These are phyloP conservation scores for Cichlasoma orientale DNA, from an alignment of 2,797 vertebrate genomes.

Conservation along the genomic window DNA sequence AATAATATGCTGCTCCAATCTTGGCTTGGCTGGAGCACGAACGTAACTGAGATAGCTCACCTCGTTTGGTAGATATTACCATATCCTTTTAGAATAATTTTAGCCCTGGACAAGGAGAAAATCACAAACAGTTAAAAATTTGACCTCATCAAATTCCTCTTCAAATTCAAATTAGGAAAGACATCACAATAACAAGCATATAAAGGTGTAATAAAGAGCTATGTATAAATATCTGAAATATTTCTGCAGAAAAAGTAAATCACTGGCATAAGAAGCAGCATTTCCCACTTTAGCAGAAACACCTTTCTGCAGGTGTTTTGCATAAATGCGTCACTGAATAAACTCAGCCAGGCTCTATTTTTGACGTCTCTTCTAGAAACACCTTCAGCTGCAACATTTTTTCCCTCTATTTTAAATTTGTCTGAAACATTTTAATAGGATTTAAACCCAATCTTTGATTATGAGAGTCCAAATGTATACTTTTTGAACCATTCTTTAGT, in stretches of 20 bases:
- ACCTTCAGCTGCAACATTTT: background rate
- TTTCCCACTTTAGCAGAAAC: too few relatives aligned
- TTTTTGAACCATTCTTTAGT: background rate
- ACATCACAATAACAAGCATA: background rate
- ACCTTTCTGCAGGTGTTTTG: too few relatives aligned
- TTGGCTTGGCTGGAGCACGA: background rate
- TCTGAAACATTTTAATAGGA: background rate
- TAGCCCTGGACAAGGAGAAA: slow-evolving; percentile 70
- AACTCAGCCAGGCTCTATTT: background rate
- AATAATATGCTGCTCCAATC: background rate
- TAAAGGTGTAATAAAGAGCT: background rate
- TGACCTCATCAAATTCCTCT: background rate
- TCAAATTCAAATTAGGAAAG: background rate
- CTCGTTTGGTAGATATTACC: slow-evolving; percentile 70
- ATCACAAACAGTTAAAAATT: background rate
- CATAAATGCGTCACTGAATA: background rate
- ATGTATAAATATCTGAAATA: background rate
- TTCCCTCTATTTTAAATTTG: background rate
- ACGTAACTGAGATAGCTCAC: slow-evolving; percentile 55
- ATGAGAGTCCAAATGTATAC: background rate
- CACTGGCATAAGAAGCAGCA: background rate
- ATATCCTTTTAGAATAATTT: slow-evolving; percentile 75
- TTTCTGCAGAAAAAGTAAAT: background rate
- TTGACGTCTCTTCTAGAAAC: background rate
- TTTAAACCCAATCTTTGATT: background rate